Conservation (phyloP, 2,888 invertebrate species). For the Phaedon cochleariae region DNA sequence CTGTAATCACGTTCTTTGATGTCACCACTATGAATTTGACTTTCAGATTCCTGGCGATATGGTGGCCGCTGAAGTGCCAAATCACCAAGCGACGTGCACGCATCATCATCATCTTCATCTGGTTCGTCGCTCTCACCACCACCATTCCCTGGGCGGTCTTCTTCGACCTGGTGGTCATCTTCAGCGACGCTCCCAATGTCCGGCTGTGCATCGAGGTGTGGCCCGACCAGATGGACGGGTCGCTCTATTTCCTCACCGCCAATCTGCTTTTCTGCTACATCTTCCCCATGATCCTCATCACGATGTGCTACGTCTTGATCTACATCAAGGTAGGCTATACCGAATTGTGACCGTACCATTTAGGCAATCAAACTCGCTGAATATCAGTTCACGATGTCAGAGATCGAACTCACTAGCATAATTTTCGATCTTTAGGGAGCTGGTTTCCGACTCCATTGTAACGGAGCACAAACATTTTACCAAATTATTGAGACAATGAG, state of each 20-base stretch:
- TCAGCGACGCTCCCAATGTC: constrained; percentile 78
- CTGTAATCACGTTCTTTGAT: neutral
- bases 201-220: constrained; percentile 84
- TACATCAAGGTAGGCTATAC: constrained; percentile 73
- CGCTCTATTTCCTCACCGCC: constrained; percentile 87
- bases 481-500: no score
- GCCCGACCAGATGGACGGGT: constrained; percentile 84
- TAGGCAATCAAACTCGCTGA: no score
- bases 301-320: constrained; percentile 90
- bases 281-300: constrained; percentile 88
- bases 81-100: constrained; percentile 89
- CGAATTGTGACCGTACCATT: no score
- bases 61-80: constrained; percentile 92
- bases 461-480: no score
- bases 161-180: constrained; percentile 82
- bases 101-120: constrained; percentile 88
- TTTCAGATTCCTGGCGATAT: constrained; percentile 95
- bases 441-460: no score
- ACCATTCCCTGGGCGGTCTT: constrained; percentile 92
- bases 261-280: constrained; percentile 91
- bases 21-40: constrained; percentile 58
- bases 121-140: constrained; percentile 85
- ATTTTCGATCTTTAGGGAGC: no score
- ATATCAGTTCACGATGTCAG: no score
- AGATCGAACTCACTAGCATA: no score